Percentiles rank a stretch among this genome's conserved stretches.
Evolutionary conservation across 2,888 invertebrate genomes (phyloP).

Genomic region (Pammene aurita): DNA sequence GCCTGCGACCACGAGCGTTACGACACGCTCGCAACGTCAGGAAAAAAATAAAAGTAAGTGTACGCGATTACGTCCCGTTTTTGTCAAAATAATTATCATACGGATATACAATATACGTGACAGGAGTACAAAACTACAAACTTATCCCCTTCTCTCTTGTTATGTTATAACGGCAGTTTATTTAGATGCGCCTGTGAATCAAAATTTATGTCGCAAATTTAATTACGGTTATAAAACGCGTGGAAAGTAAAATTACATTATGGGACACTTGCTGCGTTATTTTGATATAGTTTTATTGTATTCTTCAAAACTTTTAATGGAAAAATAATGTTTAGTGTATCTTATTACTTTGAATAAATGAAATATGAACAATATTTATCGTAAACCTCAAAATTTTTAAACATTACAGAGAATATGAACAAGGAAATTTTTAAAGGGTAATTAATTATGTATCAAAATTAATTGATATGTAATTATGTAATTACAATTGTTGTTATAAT

Average conservation of each 20-base stretch:
- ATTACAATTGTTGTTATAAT: too few species aligned
- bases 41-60: too few species aligned
- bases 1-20: too few species aligned
- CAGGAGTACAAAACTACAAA: conserved; percentile 1
- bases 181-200: conserved; percentile 45
- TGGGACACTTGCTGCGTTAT: conserved; percentile 29
- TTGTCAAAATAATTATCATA: too few species aligned
- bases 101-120: too few species aligned
- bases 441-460: too few species aligned
- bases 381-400: not conserved
- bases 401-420: too few species aligned
- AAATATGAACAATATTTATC: not conserved
- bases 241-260: conserved; percentile 37
- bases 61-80: too few species aligned
- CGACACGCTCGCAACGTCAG: too few species aligned
- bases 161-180: conserved; percentile 44
- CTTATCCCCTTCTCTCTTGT: conserved; percentile 28
- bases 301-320: conserved; percentile 9
- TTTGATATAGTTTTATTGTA: conserved; percentile 21
- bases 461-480: too few species aligned
- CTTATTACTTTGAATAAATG: not conserved
- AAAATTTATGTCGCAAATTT: conserved; percentile 57
- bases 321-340: not conserved
- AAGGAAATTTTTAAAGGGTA: too few species aligned
- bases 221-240: conserved; percentile 52